phyloP scores from a whole-genome alignment of 1,140 invertebrate species.

The Saxidomus purpurata region DNA sequence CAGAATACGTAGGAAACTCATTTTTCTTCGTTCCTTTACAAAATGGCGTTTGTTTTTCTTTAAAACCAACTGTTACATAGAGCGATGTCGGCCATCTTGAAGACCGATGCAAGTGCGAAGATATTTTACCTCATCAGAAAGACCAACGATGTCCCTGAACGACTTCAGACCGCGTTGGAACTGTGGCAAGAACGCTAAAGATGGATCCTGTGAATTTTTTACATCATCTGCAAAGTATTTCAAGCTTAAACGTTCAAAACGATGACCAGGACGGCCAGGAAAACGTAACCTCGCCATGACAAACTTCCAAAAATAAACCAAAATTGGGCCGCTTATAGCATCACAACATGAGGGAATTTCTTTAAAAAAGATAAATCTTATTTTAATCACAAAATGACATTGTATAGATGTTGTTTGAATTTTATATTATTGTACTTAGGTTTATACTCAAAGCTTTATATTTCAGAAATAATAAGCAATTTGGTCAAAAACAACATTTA shows the following conservation, averaged over 20 bases:
- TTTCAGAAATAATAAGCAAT: not conserved
- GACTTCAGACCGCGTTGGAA: slow-evolving; percentile 50
- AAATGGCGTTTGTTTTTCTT: no score
- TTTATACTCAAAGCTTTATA: not conserved
- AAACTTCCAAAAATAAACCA: slow-evolving; percentile 65
- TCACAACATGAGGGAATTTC: not conserved
- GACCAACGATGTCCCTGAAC: slow-evolving; percentile 58
- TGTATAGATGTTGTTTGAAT: not conserved
- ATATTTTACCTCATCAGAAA: slow-evolving; percentile 60
- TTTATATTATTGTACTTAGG: not conserved
- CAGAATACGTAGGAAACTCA: no score
- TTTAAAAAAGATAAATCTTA: not conserved
- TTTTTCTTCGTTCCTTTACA: slow-evolving; percentile 81
- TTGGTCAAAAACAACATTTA: not conserved
- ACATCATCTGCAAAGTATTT: slow-evolving; percentile 58
- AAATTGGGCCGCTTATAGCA: not conserved
- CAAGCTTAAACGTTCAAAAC: slow-evolving; percentile 60
- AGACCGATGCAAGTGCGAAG: not conserved
- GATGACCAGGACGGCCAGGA: slow-evolving; percentile 62
- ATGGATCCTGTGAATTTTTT: slow-evolving; percentile 60
- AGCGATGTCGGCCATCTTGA: slow-evolving; percentile 69
- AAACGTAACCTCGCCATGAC: slow-evolving; percentile 66
- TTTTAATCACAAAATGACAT: not conserved
- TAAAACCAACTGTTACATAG: not conserved
- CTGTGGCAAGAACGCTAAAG: slow-evolving; percentile 61